Base-by-base conservation (phyloP, 2,113 vertebrate species). In the human region DNA sequence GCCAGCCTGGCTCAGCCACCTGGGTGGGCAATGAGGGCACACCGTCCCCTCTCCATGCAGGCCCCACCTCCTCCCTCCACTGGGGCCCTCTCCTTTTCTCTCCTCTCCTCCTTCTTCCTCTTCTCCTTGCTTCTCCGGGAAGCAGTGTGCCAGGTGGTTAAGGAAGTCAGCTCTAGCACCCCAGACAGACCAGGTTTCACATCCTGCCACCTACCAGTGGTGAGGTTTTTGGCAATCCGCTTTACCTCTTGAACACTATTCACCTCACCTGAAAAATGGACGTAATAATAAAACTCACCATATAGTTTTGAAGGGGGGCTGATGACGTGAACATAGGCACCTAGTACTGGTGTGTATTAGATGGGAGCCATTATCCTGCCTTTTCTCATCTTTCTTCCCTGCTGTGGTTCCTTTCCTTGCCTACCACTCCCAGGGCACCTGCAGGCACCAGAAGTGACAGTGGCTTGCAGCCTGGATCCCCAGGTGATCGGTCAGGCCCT, bases 1-100 rank as follows among this genome's bases (percentile, higher is more conserved):
- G 96, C 87, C 68, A 66, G 92, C 64, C 86, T 61, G 84, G 80
- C 93, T 59, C 5, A 52, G 94, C 90, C 83, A 88, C 52, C 45
- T 66, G 78, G 96, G 82, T 17, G 43, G 78, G 75, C 89, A 82
- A 14, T 17, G 32, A 50, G 78, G 75, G 68, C 50, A n/a, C 17
- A 0, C 84, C 30, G 43, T 50, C 89, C 35, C 76, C 43, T 25
- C 8, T 35, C 40, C 35, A 5, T 55, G 32, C 76, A 14, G 75
- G 23, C 22, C n/a, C 13, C 2, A 20, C 80, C 27, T 20, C n/a
- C 22, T 57, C 76, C 43, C 43, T 81, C 73, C 57, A 13, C 30
- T 68, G 30, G 13, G 7, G 52, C 25, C 13, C 8, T 50, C 27
- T 64, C 45, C 17, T 43, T 50, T 27, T 64, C 27, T 22, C 30